Evolutionary conservation across 2,113 vertebrate species (phyloP).

Genomic region (human (Homo sapiens)): GRCh38 chr4:169984001-169984500

Average conservation of each 20-base stretch:
- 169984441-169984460: neutral
- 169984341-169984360: neutral
- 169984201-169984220: slow-evolving; percentile 15
- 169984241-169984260: neutral
- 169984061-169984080: neutral
- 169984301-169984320: neutral
- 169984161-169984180: neutral
- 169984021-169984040: neutral
- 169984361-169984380: neutral
- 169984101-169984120: neutral
- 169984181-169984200: neutral
- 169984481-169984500: neutral
- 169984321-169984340: neutral
- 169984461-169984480: neutral
- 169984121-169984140: no score
- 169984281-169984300: neutral
- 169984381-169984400: neutral
- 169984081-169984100: neutral
- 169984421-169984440: neutral
- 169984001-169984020: neutral
- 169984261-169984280: neutral
- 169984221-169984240: neutral
- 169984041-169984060: neutral
- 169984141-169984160: neutral
- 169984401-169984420: neutral